These are phyloP conservation scores for Xerus inauris DNA, from an alignment of 2,113 vertebrate genomes.

Conservation along the genomic window DNA sequence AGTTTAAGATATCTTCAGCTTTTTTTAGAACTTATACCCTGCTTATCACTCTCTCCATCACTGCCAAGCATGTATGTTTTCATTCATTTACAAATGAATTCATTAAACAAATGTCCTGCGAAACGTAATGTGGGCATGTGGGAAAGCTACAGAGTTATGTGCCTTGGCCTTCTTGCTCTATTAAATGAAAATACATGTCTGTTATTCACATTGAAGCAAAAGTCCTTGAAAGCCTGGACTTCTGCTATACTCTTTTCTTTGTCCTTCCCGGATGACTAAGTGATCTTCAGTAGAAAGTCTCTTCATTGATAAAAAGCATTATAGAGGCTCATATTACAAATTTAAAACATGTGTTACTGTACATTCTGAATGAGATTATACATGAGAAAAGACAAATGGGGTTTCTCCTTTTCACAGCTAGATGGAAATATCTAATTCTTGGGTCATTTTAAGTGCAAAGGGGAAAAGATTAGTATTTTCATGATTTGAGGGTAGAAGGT, in stretches of 20 bases:
- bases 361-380: conserved; percentile 8
- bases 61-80: not conserved
- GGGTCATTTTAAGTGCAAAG: conserved; percentile 13
- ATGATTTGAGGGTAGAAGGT: not conserved
- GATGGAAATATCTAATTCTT: conserved; percentile 40
- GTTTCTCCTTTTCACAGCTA: conserved; percentile 22
- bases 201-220: conserved; percentile 7
- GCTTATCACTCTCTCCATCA: not conserved
- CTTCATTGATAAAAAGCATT: conserved; percentile 61
- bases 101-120: not conserved
- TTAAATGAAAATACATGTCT: not conserved
- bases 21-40: not conserved
- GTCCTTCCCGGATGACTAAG: conserved; percentile 14
- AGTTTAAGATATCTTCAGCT: not conserved
- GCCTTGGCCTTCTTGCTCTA: not conserved
- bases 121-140: not conserved
- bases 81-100: not conserved
- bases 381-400: not conserved
- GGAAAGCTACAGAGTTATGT: not conserved
- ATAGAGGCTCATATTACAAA: conserved; percentile 36
- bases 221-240: conserved; percentile 38
- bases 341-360: not conserved
- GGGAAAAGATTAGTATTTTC: not conserved
- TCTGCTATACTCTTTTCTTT: conserved; percentile 42
- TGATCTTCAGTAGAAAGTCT: conserved; percentile 38